A percentile compares a stretch with the other conserved stretches of the same genome.
phyloP scores from a whole-genome alignment of 1,140 invertebrate genomes.

The Colletes latitarsis region DNA sequence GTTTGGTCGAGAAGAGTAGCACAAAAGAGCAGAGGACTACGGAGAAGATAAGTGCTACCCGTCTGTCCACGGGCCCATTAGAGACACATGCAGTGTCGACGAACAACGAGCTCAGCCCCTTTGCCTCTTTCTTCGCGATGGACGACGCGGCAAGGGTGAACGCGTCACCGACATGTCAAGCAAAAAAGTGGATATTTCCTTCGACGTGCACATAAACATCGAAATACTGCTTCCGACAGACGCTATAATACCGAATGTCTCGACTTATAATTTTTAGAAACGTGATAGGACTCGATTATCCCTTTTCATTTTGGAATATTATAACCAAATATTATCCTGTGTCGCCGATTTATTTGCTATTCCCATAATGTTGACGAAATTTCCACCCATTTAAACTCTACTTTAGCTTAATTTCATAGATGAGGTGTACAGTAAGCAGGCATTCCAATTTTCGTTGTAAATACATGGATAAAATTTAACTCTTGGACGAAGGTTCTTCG shows the following conservation, averaged over 20 bases:
- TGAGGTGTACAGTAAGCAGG: too few species aligned
- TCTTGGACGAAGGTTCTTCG: too few species aligned
- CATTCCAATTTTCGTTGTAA: background rate
- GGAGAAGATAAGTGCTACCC: conserved; percentile 53
- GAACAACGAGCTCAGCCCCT: conserved; percentile 40
- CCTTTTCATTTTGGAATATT: too few species aligned
- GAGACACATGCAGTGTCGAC: conserved; percentile 56
- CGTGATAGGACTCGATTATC: too few species aligned
- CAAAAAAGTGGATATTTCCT: background rate
- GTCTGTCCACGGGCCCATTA: conserved; percentile 59
- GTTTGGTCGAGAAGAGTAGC: conserved; percentile 36
- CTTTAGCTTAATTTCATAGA: too few species aligned
- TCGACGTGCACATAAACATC: background rate
- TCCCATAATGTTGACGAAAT: too few species aligned
- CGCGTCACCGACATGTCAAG: background rate
- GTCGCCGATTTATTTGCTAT: too few species aligned
- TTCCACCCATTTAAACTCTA: too few species aligned
- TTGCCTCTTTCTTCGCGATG: conserved; percentile 25
- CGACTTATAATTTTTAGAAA: too few species aligned
- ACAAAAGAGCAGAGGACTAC: conserved; percentile 56
- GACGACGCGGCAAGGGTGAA: conserved; percentile 16
- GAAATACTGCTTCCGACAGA: background rate
- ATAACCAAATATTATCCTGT: too few species aligned
- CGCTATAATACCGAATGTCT: background rate
- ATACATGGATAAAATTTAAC: too few species aligned